A percentile compares a stretch with the other conserved stretches of the same genome.
phyloP scores from a whole-genome alignment of 2,113 vertebrate species.

The Terrapene triunguis region DNA sequence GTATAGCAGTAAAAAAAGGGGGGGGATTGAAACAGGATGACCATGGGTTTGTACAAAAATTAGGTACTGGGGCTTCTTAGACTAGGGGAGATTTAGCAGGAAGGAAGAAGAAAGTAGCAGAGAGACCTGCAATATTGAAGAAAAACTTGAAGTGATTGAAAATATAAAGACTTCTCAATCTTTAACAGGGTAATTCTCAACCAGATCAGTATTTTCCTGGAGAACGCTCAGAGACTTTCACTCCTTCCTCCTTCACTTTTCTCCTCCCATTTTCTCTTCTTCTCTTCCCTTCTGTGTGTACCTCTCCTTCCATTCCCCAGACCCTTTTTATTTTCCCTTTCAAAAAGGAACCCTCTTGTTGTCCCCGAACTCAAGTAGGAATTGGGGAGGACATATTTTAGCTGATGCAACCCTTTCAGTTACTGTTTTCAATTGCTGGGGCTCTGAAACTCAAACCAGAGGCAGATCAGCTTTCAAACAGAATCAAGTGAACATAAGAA shows the following conservation, averaged over 20 bases:
- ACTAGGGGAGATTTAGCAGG: not conserved
- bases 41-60: not conserved
- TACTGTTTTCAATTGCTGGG: not conserved
- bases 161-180: not conserved
- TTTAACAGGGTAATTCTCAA: slow-evolving; percentile 10
- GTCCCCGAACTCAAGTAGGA: slow-evolving; percentile 29
- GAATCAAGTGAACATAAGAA: slow-evolving; percentile 13
- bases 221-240: not conserved
- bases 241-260: not conserved
- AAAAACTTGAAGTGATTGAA: not conserved
- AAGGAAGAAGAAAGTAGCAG: not conserved
- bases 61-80: not conserved
- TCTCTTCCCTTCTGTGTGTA: not conserved
- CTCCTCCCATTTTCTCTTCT: not conserved
- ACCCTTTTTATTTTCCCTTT: not conserved
- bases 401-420: slow-evolving; percentile 14
- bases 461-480: slow-evolving; percentile 48
- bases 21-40: not conserved
- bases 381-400: not conserved
- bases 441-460: slow-evolving; percentile 20
- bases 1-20: not conserved
- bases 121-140: not conserved
- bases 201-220: not conserved
- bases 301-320: not conserved
- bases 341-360: slow-evolving; percentile 37